Evolutionary conservation across 2,888 invertebrate species (phyloP).

Genomic region (Ichneumon xanthorius): DNA sequence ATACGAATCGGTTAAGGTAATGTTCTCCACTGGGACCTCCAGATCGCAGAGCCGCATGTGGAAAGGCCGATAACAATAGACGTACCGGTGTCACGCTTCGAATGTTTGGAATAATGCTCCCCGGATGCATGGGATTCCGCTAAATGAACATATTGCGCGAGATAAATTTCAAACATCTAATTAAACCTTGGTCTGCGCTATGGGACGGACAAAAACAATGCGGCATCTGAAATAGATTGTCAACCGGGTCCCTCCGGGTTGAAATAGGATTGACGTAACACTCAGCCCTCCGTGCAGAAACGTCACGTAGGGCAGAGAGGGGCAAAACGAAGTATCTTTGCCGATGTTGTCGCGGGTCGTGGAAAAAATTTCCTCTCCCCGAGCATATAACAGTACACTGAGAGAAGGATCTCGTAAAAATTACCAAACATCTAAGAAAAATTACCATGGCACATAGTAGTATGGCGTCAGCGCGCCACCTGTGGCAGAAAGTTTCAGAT

Average conservation of each 20-base stretch:
- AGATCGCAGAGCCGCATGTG: not conserved
- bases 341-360: not conserved
- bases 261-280: not conserved
- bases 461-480: too few relatives aligned
- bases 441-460: too few relatives aligned
- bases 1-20: not conserved
- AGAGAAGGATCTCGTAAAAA: too few relatives aligned
- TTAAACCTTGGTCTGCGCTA: not conserved
- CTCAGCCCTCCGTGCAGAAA: too few relatives aligned
- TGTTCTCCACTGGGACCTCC: constrained; percentile 21
- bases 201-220: not conserved
- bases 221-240: not conserved
- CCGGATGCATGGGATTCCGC: constrained; percentile 32
- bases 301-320: too few relatives aligned
- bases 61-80: not conserved
- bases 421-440: too few relatives aligned
- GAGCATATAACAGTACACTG: too few relatives aligned
- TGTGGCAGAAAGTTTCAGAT: too few relatives aligned
- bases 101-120: constrained; percentile 8
- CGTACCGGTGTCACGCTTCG: constrained; percentile 13
- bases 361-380: too few relatives aligned
- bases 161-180: not conserved
- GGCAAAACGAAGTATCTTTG: too few relatives aligned
- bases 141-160: constrained; percentile 10
- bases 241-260: not conserved